Percentiles rank a stretch among this genome's conserved stretches.
Conservation (phyloP, 1,140 invertebrate genomes). For the Brachionus angularis region DNA sequence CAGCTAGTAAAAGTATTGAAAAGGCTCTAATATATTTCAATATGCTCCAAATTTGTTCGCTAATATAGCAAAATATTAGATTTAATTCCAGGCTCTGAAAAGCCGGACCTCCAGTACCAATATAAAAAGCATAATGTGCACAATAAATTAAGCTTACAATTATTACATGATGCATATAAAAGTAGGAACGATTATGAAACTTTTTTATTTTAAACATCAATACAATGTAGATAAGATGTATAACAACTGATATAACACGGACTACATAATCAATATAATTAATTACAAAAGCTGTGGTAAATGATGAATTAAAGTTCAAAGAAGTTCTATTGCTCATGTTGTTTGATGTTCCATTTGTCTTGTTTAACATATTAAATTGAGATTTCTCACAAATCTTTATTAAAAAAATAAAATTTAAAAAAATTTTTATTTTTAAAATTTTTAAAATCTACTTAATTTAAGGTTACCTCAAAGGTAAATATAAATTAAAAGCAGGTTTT, state of each 20-base stretch:
- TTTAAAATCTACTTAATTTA: too few species aligned
- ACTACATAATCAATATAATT: conserved; percentile 27
- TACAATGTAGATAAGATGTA: not conserved
- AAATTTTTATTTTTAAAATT: too few species aligned
- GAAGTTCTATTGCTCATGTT: too few species aligned
- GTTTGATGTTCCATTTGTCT: too few species aligned
- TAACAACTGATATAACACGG: not conserved
- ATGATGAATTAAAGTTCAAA: not conserved
- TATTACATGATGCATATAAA: conserved; percentile 37
- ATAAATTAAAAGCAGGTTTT: too few species aligned
- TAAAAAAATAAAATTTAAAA: not conserved
- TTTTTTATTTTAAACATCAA: conserved; percentile 29
- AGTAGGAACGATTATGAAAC: conserved; percentile 6
- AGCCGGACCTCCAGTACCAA: not conserved
- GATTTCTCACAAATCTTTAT: not conserved
- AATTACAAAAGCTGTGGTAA: conserved; percentile 13
- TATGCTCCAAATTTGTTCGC: conserved; percentile 27
- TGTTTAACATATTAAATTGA: conserved; percentile 11
- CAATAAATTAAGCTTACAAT: conserved; percentile 15
- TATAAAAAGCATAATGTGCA: conserved; percentile 15
- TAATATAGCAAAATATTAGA: conserved; percentile 26
- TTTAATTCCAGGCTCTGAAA: conserved; percentile 13
- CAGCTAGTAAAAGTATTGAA: not conserved
- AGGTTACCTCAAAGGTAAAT: too few species aligned
- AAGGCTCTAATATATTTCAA: conserved; percentile 27